Evolutionary conservation across 2,113 vertebrate species (phyloP).

Genomic region (Oreochromis niloticus): DNA sequence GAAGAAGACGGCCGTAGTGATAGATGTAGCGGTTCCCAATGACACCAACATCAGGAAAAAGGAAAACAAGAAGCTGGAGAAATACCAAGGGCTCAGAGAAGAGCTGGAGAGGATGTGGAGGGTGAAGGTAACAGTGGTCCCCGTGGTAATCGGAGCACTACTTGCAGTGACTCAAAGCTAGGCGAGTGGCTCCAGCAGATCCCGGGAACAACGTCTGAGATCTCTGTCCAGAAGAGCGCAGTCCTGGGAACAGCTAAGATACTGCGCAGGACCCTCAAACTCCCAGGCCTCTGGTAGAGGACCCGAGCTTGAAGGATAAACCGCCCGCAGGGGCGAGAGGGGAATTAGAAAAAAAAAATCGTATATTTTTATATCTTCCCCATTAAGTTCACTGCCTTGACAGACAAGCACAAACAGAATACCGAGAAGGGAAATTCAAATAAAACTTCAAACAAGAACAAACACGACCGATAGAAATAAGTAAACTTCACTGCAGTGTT

Average conservation of each 20-base stretch:
- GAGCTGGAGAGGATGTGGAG: neutral
- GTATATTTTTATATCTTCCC: fast-evolving
- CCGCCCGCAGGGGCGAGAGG: neutral
- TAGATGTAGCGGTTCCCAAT: fast-evolving
- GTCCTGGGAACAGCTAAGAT: neutral
- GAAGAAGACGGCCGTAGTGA: neutral
- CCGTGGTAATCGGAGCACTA: fast-evolving
- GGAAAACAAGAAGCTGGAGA: neutral
- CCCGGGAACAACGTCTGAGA: fast-evolving
- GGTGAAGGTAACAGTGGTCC: neutral
- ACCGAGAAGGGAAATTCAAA: neutral
- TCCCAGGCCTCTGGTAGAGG: neutral
- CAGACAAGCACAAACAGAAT: neutral
- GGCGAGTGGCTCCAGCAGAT: neutral
- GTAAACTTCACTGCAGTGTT: neutral
- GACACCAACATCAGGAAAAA: neutral
- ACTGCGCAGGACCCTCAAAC: neutral
- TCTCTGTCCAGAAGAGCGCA: neutral
- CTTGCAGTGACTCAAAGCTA: fast-evolving
- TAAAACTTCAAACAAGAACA: neutral
- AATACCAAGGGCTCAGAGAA: neutral
- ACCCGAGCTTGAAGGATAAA: fast-evolving
- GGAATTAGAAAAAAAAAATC: neutral
- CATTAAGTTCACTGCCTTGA: neutral
- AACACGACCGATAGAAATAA: neutral